Conservation (phyloP, 2,113 vertebrate genomes). For the Cettia cetti region DNA sequence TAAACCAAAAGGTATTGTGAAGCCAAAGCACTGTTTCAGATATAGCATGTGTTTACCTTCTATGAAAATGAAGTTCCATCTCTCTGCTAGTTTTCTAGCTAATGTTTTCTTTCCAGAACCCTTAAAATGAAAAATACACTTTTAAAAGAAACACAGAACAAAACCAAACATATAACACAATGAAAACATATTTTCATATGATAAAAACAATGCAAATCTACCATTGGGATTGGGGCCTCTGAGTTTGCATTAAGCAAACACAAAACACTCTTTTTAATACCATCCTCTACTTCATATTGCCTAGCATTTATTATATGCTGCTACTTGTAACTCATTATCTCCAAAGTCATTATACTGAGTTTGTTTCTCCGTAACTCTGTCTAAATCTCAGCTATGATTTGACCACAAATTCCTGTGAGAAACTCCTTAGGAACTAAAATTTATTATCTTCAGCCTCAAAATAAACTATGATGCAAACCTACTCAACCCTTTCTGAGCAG, state of each 20-base stretch:
- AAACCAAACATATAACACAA: not conserved
- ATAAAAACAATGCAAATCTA: not conserved
- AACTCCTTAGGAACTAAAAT: not conserved
- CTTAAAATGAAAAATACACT: slow-evolving; percentile 71
- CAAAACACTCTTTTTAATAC: not conserved
- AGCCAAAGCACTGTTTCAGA: not conserved
- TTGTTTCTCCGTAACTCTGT: not conserved
- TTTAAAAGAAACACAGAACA: not conserved
- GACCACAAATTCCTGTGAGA: not conserved
- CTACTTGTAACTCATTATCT: not conserved
- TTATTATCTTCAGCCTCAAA: not conserved
- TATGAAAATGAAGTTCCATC: slow-evolving; percentile 85
- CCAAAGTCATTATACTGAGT: not conserved
- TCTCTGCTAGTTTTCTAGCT: slow-evolving; percentile 79
- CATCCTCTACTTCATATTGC: not conserved
- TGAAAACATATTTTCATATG: not conserved
- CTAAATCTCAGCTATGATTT: not conserved
- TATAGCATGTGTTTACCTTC: slow-evolving; percentile 78
- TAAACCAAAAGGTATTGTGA: not conserved
- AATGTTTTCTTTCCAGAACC: slow-evolving; percentile 89
- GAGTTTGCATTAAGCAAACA: not conserved
- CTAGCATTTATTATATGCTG: not conserved
- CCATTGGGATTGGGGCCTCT: not conserved
- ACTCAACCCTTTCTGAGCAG: not conserved
- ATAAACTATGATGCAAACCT: not conserved